Evolutionary conservation across 2,113 vertebrate genomes (phyloP), one percentile per base, ranked within the genome.

Genomic region (Zeus faber): DNA sequence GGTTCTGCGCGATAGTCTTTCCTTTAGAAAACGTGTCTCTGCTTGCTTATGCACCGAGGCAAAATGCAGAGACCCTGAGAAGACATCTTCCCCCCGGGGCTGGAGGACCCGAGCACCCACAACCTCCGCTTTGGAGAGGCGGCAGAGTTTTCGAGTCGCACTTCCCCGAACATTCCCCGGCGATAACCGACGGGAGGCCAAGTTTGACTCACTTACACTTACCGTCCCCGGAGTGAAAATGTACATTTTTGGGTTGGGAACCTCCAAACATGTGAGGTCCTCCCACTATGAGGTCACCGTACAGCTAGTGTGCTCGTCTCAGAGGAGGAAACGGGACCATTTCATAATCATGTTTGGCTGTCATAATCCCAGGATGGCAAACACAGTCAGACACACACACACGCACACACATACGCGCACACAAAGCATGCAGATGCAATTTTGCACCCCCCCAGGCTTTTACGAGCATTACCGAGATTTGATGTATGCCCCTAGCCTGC

Each of bases 311-410:
- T 37, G 13, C 33, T 9, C 33, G 11, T 10, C 31, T 10, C 31
- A 33, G 2, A 37, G 3, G 2, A 11, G 9, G 33, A 37, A 37
- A 37, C 11, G 10, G 11, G 33, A 37, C 11, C 7, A 37, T 11
- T 37, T 11, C 13, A 37, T 13, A 37, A 37, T 37, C 4, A 37
- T 14, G 13, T 89, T 73, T 87, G 90, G 29, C 77, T 50, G 74
- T 89, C 90, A 0, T 90, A 87, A 11, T 91, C 89, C 13, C 33
- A 37, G 11, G n/a, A 37, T 37, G 13, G 5, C n/a, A 37, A 37
- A 37, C 33, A 37, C 11, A 37, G 11, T 31, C n/a, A 18, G 3
- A 41, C 27, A 25, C 14, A 29, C 35, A 57, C 23, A 53, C 20
- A 24, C 21, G 9, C 14, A 29, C 29, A 62, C 25, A 48, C 46